Base-by-base conservation (phyloP, 2,113 vertebrate species). In the Apus apus region DNA sequence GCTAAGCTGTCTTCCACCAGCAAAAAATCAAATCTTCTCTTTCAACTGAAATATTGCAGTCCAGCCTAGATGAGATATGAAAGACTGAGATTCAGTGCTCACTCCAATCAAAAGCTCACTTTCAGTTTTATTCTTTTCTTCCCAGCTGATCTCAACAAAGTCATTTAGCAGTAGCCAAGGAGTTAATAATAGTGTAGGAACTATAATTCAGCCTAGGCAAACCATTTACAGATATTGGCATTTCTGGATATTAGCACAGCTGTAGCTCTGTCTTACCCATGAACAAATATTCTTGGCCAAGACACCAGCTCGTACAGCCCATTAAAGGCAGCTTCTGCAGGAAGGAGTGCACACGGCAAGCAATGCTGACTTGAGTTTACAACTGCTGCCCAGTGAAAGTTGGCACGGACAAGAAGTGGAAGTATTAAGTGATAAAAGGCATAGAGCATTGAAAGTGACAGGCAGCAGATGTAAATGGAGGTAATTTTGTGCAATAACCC, bases 391-490 rank as follows among this genome's bases (percentile, higher is more conserved):
- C 94, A 80, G 81, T 90, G 91, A 90, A 97, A 89, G 36, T 53
- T 96, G 96, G 94, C 96, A 94, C 88, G 90, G 92, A 51, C 82
- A 89, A 36, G 89, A 51, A 96, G 90, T 65, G 45, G 93, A 95
- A 96, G 80, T 90, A 96, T 95, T 95, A 97, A 89, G 94, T 97
- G 97, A 97, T 97, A 95, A 94, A 97, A 97, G 45, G 83, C 65
- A 38, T n/a, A 56, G 71, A 94, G 85, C 85, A 95, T 95, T 86
- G 90, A 92, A 97, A 94, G 79, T 96, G 96, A 95, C 97, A 97
- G 89, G 95, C 80, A 94, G 85, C 92, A 95, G 96, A 96, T 97
- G 89, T 91, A 96, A 96, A 91, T 82, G 79, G 94, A 96, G 89
- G 90, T 83, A 97, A 97, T 97, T 96, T 89, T 86, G 85, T 83